Conservation (phyloP, 1,140 invertebrate species). For the Gonatopus flavifemur region DNA sequence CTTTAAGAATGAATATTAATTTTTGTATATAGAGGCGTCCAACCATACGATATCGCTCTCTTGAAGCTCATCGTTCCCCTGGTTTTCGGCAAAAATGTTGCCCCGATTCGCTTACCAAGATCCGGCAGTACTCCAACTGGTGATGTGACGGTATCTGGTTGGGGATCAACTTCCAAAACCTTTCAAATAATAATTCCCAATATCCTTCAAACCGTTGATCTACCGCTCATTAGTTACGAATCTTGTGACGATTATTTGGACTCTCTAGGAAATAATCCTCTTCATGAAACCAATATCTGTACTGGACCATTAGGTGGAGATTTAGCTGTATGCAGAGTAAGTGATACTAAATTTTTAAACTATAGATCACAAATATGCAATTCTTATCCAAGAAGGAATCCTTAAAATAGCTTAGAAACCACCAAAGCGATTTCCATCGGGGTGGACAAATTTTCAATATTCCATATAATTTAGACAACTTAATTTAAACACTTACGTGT, state of each 20-base stretch:
- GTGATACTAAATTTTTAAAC: not conserved
- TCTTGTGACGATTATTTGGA: constrained; percentile 31
- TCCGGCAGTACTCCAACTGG: constrained; percentile 48
- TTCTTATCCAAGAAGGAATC: not conserved
- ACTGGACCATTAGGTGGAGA: constrained; percentile 56
- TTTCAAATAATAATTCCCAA: constrained; percentile 23
- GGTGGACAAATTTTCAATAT: constrained; percentile 1
- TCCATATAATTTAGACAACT: constrained; percentile 4
- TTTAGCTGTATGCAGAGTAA: constrained; percentile 52
- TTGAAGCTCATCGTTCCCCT: constrained; percentile 60
- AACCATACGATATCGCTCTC: constrained; percentile 66
- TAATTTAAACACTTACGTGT: too few relatives aligned
- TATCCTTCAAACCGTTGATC: constrained; percentile 31
- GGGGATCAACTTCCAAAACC: constrained; percentile 47
- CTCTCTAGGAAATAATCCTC: constrained; percentile 45
- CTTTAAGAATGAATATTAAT: too few relatives aligned
- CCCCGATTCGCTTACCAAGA: constrained; percentile 57
- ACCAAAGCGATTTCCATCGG: not conserved
- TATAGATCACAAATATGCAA: too few relatives aligned
- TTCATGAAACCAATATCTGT: constrained; percentile 56
- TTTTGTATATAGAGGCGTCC: constrained; percentile 46
- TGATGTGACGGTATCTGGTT: constrained; percentile 53
- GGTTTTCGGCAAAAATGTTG: constrained; percentile 57
- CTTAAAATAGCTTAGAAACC: not conserved
- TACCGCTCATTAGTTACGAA: constrained; percentile 36